Conservation (phyloP, 2,888 invertebrate species). For the Graphium colonna region DNA sequence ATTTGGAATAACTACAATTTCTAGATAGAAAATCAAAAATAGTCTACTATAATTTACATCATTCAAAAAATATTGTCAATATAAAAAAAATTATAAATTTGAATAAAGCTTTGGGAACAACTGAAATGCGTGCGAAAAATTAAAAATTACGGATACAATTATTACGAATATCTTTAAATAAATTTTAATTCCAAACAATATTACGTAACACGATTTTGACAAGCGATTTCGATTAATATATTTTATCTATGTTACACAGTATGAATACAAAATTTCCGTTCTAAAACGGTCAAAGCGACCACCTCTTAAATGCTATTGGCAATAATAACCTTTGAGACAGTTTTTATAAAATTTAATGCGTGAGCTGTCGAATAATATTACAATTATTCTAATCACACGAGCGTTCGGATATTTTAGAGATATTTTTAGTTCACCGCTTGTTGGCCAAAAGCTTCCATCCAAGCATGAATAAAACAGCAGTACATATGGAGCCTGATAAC, state of each 20-base stretch:
- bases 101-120: no score
- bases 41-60: background rate
- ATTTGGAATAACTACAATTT: background rate
- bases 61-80: no score
- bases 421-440: slow-evolving; percentile 73
- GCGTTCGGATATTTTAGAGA: background rate
- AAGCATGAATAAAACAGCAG: slow-evolving; percentile 81
- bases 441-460: slow-evolving; percentile 82
- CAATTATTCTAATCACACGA: slow-evolving; percentile 29
- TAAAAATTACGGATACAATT: no score
- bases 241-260: slow-evolving; percentile 18
- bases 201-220: background rate
- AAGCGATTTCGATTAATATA: slow-evolving; percentile 22
- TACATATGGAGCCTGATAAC: slow-evolving; percentile 79
- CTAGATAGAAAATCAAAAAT: background rate
- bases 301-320: slow-evolving; percentile 9
- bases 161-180: no score
- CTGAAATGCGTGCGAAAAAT: no score
- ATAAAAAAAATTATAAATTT: no score
- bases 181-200: slow-evolving; percentile 4
- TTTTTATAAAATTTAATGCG: slow-evolving; percentile 18
- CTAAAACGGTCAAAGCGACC: background rate
- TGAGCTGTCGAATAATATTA: slow-evolving; percentile 25
- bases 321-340: slow-evolving; percentile 12
- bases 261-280: slow-evolving; percentile 16